These are phyloP conservation scores for Phrixothrix hirtus DNA, from an alignment of 2,888 invertebrate genomes.

Conservation along the genomic window DNA sequence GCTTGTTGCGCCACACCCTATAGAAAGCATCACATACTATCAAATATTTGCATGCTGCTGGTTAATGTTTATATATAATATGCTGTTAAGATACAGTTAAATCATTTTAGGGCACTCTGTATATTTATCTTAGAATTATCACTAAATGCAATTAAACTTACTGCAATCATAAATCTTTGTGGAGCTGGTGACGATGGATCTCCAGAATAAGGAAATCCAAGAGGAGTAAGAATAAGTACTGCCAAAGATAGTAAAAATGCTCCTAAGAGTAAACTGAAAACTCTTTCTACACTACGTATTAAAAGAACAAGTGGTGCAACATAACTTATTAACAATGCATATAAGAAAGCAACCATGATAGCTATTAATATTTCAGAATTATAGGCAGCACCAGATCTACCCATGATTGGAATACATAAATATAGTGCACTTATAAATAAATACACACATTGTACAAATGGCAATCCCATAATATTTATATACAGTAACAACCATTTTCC, in stretches of 20 bases:
- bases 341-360: constrained; percentile 56
- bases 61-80: too few relatives aligned
- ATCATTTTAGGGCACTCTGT: too few relatives aligned
- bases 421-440: constrained; percentile 69
- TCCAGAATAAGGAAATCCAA: constrained; percentile 76
- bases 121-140: too few relatives aligned
- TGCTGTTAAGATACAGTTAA: too few relatives aligned
- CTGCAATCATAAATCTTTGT: constrained; percentile 76
- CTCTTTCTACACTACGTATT: constrained; percentile 57
- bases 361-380: constrained; percentile 73
- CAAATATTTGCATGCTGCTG: too few relatives aligned
- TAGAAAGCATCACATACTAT: too few relatives aligned
- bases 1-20: too few relatives aligned
- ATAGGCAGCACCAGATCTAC: constrained; percentile 70
- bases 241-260: constrained; percentile 61
- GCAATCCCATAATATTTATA: constrained; percentile 61
- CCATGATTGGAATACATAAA: constrained; percentile 81
- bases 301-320: constrained; percentile 56
- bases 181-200: constrained; percentile 66
- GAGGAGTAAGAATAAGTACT: constrained; percentile 65
- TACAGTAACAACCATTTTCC: constrained; percentile 62
- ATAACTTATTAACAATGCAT: constrained; percentile 57
- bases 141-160: too few relatives aligned
- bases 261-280: constrained; percentile 60
- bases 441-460: constrained; percentile 71